Evolutionary conservation across 2,888 invertebrate genomes (phyloP).

Genomic region (Agrochola litura): DNA sequence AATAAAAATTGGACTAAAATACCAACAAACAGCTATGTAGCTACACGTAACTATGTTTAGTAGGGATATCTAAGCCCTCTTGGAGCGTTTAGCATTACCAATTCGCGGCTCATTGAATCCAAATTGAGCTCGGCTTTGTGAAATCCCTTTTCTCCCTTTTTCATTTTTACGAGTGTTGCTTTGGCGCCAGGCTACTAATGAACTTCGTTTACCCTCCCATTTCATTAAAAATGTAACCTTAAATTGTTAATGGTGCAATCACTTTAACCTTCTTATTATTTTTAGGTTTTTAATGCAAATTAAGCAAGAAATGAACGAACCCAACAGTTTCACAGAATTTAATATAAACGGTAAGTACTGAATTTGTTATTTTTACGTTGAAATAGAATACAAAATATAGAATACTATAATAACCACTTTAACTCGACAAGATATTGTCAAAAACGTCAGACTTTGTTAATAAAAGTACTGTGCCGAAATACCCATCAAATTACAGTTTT

Average conservation of each 20-base stretch:
- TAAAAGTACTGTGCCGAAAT: slow-evolving; percentile 41
- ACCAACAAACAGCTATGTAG: slow-evolving; percentile 44
- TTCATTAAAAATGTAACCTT: slow-evolving; percentile 66
- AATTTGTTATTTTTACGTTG: background rate
- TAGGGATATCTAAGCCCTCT: slow-evolving; percentile 76
- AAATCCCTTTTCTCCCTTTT: slow-evolving; percentile 80
- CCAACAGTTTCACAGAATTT: slow-evolving; percentile 4
- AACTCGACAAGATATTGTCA: slow-evolving; percentile 42
- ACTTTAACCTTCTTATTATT: slow-evolving; percentile 38
- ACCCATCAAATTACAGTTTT: slow-evolving; percentile 38
- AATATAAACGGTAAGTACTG: background rate
- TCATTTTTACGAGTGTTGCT: slow-evolving; percentile 83
- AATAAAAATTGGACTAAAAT: slow-evolving; percentile 27
- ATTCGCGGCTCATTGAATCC: slow-evolving; percentile 84
- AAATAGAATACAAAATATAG: background rate
- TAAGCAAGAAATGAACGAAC: background rate
- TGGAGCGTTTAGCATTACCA: slow-evolving; percentile 80
- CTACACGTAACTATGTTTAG: slow-evolving; percentile 60
- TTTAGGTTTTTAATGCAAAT: slow-evolving; percentile 41
- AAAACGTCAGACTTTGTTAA: slow-evolving; percentile 43
- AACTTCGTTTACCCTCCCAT: slow-evolving; percentile 73
- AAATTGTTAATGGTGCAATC: slow-evolving; percentile 49
- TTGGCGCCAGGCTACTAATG: slow-evolving; percentile 78
- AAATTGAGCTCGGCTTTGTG: slow-evolving; percentile 82
- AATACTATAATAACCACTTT: background rate